Conservation (phyloP, 2,113 vertebrate species). For the Phocoena sinus region DNA sequence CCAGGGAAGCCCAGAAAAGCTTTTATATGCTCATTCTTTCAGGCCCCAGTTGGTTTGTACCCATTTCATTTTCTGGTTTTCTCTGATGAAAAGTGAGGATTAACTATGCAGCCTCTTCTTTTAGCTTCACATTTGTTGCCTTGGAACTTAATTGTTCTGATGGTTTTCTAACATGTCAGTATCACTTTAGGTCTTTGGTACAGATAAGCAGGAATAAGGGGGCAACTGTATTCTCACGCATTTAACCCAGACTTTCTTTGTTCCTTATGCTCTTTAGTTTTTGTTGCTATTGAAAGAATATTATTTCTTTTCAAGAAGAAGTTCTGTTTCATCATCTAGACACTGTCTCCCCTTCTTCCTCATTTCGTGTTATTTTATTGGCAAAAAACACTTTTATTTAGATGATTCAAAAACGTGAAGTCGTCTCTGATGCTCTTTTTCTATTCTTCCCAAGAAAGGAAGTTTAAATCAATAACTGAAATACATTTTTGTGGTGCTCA, state of each 20-base stretch:
- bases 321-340: background rate
- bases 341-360: background rate
- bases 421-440: background rate
- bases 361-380: background rate
- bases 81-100: background rate
- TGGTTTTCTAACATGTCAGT: background rate
- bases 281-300: background rate
- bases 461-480: background rate
- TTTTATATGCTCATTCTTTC: background rate
- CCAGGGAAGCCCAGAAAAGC: too few relatives aligned
- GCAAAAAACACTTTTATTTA: background rate
- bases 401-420: background rate
- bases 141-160: background rate
- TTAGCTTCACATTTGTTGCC: accelerated
- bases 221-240: background rate
- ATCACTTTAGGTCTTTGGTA: background rate
- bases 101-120: background rate
- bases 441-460: background rate
- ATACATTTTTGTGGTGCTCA: background rate
- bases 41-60: background rate
- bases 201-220: background rate
- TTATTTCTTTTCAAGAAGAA: background rate
- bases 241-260: background rate
- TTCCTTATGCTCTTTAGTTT: background rate
- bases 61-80: background rate